Percentiles rank a stretch among this genome's conserved stretches.
phyloP scores from a whole-genome alignment of 2,797 vertebrate genomes.

The Sebastes vulpes region DNA sequence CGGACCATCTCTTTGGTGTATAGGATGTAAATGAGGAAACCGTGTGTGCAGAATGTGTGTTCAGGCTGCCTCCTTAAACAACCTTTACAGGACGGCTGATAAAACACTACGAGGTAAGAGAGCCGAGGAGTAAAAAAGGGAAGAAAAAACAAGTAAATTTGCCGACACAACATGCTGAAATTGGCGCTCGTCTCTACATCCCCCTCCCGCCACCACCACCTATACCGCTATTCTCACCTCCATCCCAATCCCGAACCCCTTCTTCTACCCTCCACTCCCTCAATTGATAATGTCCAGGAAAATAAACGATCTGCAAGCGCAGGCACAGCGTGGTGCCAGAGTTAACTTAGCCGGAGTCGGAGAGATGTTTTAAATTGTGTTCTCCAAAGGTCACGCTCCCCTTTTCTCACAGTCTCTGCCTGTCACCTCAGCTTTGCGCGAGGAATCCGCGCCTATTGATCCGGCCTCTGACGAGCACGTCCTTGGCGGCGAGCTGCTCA shows the following conservation, averaged over 20 bases:
- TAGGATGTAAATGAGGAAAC: constrained; percentile 82
- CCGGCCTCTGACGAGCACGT: constrained; percentile 71
- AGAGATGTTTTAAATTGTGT: constrained; percentile 84
- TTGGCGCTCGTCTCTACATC: constrained; percentile 69
- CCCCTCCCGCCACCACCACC: constrained; percentile 34
- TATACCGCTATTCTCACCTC: constrained; percentile 54
- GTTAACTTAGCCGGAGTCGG: constrained; percentile 80
- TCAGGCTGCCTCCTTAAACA: constrained; percentile 46
- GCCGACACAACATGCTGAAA: constrained; percentile 69
- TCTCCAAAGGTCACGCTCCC: constrained; percentile 87
- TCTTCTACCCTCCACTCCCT: constrained; percentile 49
- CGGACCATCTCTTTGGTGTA: constrained; percentile 63
- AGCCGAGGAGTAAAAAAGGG: constrained; percentile 13
- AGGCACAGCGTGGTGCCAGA: constrained; percentile 78
- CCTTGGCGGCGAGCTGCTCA: constrained; percentile 69
- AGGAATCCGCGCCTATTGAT: constrained; percentile 84
- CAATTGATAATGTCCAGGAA: constrained; percentile 85
- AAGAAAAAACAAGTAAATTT: constrained; percentile 56
- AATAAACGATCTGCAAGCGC: constrained; percentile 85
- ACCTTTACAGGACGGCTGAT: constrained; percentile 57
- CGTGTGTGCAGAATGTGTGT: constrained; percentile 37
- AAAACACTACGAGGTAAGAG: constrained; percentile 47
- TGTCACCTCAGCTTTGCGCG: constrained; percentile 85
- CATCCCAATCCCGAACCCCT: constrained; percentile 44
- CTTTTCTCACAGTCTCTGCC: constrained; percentile 79